phyloP scores from a whole-genome alignment of 2,797 vertebrate genomes.

The Poliocrania exsul region DNA sequence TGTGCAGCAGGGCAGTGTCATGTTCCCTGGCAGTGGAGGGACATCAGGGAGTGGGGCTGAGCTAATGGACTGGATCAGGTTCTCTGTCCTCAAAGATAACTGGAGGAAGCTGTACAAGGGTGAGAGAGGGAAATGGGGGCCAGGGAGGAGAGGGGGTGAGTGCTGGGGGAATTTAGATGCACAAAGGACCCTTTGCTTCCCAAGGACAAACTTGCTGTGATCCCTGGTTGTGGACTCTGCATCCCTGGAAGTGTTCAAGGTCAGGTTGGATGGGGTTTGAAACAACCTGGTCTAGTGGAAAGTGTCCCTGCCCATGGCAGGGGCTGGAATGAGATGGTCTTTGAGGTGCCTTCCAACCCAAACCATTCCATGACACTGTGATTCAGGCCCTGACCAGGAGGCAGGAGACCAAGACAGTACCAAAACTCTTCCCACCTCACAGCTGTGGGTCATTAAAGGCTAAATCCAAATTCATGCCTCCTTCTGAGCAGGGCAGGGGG shows the following conservation, averaged over 20 bases:
- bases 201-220: fast-evolving
- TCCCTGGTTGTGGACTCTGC: background rate
- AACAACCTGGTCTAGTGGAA: background rate
- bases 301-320: background rate
- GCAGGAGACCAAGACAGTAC: background rate
- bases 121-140: background rate
- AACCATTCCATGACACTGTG: background rate
- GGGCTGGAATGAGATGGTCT: background rate
- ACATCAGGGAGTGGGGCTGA: background rate
- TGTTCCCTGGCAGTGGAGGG: conserved; percentile 14
- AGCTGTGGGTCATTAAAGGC: background rate
- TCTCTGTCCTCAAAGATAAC: conserved; percentile 33
- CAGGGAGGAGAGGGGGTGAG: background rate
- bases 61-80: conserved; percentile 34
- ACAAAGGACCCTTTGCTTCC: background rate
- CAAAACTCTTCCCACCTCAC: background rate
- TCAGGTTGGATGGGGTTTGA: background rate
- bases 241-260: background rate
- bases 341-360: background rate
- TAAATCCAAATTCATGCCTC: background rate
- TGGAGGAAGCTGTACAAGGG: background rate
- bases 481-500: background rate
- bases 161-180: background rate
- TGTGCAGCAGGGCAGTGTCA: conserved; percentile 24
- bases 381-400: background rate